Evolutionary conservation across 2,113 vertebrate genomes (phyloP), one percentile per base, ranked within the genome.

Genomic region (Carassius gibelio): DNA sequence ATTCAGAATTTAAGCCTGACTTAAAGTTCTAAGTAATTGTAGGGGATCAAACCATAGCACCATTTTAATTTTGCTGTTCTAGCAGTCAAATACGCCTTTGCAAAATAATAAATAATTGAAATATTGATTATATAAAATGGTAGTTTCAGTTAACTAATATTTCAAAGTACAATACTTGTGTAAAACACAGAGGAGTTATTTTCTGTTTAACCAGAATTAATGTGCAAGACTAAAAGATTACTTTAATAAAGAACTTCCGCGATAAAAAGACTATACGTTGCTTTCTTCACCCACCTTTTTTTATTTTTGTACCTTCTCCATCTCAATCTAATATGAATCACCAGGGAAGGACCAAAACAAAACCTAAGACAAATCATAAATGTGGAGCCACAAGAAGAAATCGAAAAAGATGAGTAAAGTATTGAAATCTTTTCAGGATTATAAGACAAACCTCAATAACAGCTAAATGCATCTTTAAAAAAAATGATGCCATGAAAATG

Each of bases 381-480:
- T 79, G 57, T 45, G 2, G 13, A 62, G 76, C 5, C 55, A 62
- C 57, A 79, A 45, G 26, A 5, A n/a, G 36, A 38, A 72, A 34
- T 30, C 1, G 19, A 84, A 62, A 76, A 75, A 75, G n/a, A 34
- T 50, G 34, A 23, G 50, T 23, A 38, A 80, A 66, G 72, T 36
- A 55, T 42, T 57, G 21, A 59, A 21, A 17, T 80, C n/a, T 80
- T 26, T 64, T 64, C 77, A 80, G 5, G 71, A 42, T 48, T 74
- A 61, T 42, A 80, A 75, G 15, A 17, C 45, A 64, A 84, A 50
- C 59, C 5, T 8, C 8, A 36, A n/a, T 64, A 80, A 62, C 36
- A 5, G 5, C 34, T 14, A 5, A 61, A 61, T 14, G n/a, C 59
- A 30, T 30, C 30, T 30, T 30, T 30, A 30, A 30, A 30, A 30